These are phyloP conservation scores for Indicator maculatus DNA, from an alignment of 2,113 vertebrate genomes.

Conservation along the genomic window DNA sequence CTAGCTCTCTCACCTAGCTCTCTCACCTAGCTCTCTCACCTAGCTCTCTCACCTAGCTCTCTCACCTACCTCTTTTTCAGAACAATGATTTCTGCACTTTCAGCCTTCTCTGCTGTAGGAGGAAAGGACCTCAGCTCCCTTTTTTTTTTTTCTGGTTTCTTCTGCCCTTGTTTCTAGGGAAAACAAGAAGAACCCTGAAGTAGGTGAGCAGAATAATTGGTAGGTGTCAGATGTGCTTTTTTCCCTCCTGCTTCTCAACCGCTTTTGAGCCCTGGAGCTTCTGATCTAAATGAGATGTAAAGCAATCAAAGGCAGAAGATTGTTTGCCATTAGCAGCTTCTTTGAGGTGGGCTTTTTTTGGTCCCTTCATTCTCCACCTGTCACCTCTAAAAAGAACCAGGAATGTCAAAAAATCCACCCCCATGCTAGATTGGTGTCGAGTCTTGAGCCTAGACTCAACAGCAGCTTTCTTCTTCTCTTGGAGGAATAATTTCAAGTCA, in stretches of 20 bases:
- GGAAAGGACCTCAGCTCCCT: accelerated
- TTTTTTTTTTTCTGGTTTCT: not conserved
- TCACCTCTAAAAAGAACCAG: not conserved
- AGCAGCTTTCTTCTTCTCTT: not conserved
- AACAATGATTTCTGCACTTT: not conserved
- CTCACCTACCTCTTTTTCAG: not conserved
- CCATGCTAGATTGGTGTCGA: not conserved
- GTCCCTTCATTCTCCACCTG: not conserved
- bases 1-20: not conserved
- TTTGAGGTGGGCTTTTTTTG: not conserved
- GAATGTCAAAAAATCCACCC: not conserved
- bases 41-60: not conserved
- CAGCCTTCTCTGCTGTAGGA: not conserved
- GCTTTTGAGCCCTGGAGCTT: not conserved
- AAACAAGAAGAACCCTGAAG: not conserved
- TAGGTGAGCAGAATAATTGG: not conserved
- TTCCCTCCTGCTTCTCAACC: not conserved
- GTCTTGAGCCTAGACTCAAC: not conserved
- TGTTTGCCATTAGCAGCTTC: not conserved
- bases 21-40: not conserved
- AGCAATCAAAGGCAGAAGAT: not conserved
- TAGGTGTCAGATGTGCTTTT: not conserved
- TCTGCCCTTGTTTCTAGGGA: not conserved
- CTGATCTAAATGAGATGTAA: not conserved
- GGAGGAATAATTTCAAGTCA: not conserved